These are phyloP conservation scores for Chloroceryle amazona DNA, from an alignment of 2,797 vertebrate genomes.

Conservation along the genomic window DNA sequence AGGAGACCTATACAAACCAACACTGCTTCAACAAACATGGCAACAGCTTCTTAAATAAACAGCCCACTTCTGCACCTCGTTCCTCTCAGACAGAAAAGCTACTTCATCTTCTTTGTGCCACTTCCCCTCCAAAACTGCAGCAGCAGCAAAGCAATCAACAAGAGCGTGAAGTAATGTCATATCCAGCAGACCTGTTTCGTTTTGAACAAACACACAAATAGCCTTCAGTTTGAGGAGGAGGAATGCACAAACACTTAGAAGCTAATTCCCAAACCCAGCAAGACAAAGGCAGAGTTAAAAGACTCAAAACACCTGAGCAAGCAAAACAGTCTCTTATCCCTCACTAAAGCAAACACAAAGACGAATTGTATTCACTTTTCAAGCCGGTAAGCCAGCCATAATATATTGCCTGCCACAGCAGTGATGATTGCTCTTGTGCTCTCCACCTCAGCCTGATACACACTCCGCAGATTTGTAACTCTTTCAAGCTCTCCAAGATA, in stretches of 20 bases:
- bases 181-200: slow-evolving; percentile 16
- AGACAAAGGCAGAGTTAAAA: slow-evolving; percentile 52
- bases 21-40: not conserved
- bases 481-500: slow-evolving; percentile 38
- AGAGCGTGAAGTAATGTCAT: slow-evolving; percentile 1
- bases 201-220: slow-evolving; percentile 62
- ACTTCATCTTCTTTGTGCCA: slow-evolving; percentile 55
- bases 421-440: slow-evolving; percentile 36
- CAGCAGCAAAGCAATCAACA: slow-evolving; percentile 40
- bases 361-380: not conserved
- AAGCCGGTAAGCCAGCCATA: slow-evolving; percentile 6
- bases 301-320: slow-evolving; percentile 64
- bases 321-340: slow-evolving; percentile 48
- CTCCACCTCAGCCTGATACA: not conserved
- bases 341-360: slow-evolving; percentile 1
- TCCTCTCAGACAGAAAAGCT: slow-evolving; percentile 19
- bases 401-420: slow-evolving; percentile 34
- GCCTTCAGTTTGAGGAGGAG: slow-evolving; percentile 8
- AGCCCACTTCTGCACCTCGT: not conserved
- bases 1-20: not conserved
- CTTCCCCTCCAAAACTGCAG: slow-evolving; percentile 46
- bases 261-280: slow-evolving; percentile 41
- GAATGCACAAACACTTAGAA: slow-evolving; percentile 61
- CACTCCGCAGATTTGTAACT: slow-evolving; percentile 47
- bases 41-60: slow-evolving; percentile 38